Conservation (phyloP, 2,113 vertebrate genomes). For the Mormoops blainvillei region DNA sequence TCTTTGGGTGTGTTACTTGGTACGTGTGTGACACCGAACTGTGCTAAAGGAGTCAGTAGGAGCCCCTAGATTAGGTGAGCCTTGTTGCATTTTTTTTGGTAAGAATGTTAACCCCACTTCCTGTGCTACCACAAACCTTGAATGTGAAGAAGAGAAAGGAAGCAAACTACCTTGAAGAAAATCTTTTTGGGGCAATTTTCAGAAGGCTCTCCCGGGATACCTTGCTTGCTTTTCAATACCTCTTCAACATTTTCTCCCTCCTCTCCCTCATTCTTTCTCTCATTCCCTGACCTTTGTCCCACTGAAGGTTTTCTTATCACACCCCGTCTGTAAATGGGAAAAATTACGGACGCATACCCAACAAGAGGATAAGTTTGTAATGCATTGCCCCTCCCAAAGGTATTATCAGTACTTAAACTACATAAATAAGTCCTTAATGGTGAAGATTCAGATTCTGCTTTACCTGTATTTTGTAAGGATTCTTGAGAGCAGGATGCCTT, state of each 20-base stretch:
- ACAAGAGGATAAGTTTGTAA: neutral
- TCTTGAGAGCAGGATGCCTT: neutral
- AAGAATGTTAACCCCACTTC: neutral
- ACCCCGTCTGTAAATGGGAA: neutral
- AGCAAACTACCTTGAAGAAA: neutral
- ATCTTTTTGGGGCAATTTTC: neutral
- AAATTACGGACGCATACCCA: neutral
- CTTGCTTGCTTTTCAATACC: neutral
- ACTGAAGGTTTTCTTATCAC: neutral
- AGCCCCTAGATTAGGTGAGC: neutral
- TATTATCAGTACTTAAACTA: neutral
- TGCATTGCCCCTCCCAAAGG: neutral
- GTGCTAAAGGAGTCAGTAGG: neutral
- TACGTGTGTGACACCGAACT: neutral
- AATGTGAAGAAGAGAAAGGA: neutral
- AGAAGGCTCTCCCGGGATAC: neutral
- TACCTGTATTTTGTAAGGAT: neutral
- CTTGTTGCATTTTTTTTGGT: neutral
- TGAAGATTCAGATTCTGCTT: neutral
- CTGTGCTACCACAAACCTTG: neutral
- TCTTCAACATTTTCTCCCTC: neutral
- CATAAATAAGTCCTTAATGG: neutral
- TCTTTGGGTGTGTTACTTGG: neutral
- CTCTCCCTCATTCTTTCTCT: neutral
- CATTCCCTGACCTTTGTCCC: neutral